Base-by-base conservation (phyloP, 2,888 invertebrate species). In the Netelia virgata region DNA sequence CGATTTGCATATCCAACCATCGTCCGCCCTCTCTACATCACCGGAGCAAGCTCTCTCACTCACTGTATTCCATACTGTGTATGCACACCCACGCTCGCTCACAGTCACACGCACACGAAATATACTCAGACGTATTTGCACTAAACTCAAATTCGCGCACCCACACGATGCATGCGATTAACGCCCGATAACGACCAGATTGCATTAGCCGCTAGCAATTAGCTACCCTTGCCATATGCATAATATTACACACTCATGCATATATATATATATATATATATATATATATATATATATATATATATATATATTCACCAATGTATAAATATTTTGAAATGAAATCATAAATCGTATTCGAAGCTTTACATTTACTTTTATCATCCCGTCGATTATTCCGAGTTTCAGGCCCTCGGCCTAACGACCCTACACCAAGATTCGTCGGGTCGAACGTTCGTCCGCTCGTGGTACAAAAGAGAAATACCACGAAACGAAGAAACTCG, bases 261-360 rank as follows among this genome's bases (percentile, higher is more conserved):
- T 77, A 75, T 61, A 75, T 64, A 73, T 23, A 82, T 74, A 78
- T 82, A 74, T 77, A 86, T 18, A 83, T 2, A 80, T 1, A 14
- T 10, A 77, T 43, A 57, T 16, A 69, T 82, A 55, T 70, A 66
- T 73, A 79, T 55, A 64, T 79, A 77, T 80, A 72, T 83, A 80
- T 83, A 66, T 82, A 80, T 88, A 88, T 87, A 89, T 88, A 87
- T 85, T 83, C 87, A 86, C 78, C 64, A 68, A 83, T 87, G 83
- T 89, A 91, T 91, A 91, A 90, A 90, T 90, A 90, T 90, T 90
- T 90, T 90, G 85, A 89, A 88, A 86, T 47, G 78, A 83, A 80
- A 80, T 66, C 59, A 72, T 61, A 16, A 75, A n/a, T 53, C 55
- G 55, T 63, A 61, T 73, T 43, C 55, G 61, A 70, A 14, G 68